Evolutionary conservation across 37 sponge, comb jelly and placozoan genomes (phyloP).

Genomic region (Agelas oroides): DNA sequence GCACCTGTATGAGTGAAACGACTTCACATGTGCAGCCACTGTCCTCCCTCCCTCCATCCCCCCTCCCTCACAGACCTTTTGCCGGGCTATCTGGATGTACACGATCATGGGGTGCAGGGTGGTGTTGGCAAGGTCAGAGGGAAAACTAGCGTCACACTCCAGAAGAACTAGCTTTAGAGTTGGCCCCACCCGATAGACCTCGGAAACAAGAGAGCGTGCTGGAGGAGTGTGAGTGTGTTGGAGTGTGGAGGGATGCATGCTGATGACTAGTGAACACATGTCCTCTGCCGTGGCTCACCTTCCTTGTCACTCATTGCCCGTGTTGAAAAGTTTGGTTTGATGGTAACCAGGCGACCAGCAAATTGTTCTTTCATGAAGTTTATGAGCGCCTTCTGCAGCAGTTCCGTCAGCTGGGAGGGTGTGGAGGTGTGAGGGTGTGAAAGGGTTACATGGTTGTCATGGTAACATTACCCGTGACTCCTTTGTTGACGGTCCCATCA

Average conservation of each 20-base stretch:
- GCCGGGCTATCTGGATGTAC: constrained; percentile 46
- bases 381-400: constrained; percentile 45
- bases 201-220: not conserved
- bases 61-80: constrained; percentile 10
- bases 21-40: not conserved
- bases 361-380: constrained; percentile 48
- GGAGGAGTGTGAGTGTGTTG: not conserved
- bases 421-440: not conserved
- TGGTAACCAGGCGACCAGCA: constrained; percentile 26
- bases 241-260: not conserved
- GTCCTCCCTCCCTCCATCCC: too few species aligned
- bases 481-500: constrained; percentile 47
- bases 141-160: constrained; percentile 61
- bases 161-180: not conserved
- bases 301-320: not conserved
- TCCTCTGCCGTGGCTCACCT: not conserved
- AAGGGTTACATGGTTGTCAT: not conserved
- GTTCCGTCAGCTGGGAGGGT: constrained; percentile 27
- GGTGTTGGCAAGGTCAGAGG: constrained; percentile 19
- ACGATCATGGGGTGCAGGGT: constrained; percentile 56
- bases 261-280: too few species aligned
- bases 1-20: constrained; percentile 16
- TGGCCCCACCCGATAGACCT: too few species aligned
- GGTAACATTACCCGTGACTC: constrained; percentile 31
- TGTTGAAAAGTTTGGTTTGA: not conserved